Evolutionary conservation across 2,797 vertebrate genomes (phyloP).

Genomic region (Falco cherrug): DNA sequence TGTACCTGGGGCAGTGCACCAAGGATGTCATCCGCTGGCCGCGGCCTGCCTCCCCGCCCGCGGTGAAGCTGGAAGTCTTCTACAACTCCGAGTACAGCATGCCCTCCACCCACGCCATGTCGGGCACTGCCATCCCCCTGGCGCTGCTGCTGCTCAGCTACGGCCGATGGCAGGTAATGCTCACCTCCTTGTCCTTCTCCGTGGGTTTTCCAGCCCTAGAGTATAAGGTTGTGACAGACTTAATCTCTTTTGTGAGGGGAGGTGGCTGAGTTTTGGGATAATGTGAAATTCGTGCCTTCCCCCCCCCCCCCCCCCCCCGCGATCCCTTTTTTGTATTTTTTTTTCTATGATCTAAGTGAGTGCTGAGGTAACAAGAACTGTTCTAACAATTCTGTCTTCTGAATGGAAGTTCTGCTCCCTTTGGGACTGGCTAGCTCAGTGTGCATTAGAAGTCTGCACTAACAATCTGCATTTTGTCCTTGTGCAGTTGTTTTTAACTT

Average conservation of each 20-base stretch:
- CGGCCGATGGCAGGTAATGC: slow-evolving; percentile 90
- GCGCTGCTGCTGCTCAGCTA: slow-evolving; percentile 88
- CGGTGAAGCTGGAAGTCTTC: slow-evolving; percentile 95
- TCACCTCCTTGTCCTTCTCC: background rate
- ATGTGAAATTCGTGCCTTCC: background rate
- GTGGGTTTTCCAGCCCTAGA: background rate
- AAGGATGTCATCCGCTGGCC: slow-evolving; percentile 94
- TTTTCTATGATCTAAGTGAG: background rate
- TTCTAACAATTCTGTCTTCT: background rate
- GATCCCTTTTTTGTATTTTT: background rate
- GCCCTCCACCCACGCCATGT: slow-evolving; percentile 99
- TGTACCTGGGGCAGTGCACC: slow-evolving; percentile 97
- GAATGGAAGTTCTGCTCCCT: background rate
- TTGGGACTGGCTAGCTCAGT: background rate
- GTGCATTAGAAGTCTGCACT: background rate
- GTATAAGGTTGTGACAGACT: background rate
- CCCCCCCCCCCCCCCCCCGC: rapidly evolving
- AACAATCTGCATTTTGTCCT: background rate
- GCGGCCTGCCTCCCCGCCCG: slow-evolving; percentile 91
- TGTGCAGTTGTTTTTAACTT: background rate
- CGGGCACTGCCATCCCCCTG: slow-evolving; percentile 93
- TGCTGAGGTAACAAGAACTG: background rate
- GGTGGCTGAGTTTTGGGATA: background rate
- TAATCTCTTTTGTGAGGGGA: background rate
- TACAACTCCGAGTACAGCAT: slow-evolving; percentile 99